Base-by-base conservation (phyloP, 2,888 invertebrate genomes). In the Nesidiocoris tenuis region DNA sequence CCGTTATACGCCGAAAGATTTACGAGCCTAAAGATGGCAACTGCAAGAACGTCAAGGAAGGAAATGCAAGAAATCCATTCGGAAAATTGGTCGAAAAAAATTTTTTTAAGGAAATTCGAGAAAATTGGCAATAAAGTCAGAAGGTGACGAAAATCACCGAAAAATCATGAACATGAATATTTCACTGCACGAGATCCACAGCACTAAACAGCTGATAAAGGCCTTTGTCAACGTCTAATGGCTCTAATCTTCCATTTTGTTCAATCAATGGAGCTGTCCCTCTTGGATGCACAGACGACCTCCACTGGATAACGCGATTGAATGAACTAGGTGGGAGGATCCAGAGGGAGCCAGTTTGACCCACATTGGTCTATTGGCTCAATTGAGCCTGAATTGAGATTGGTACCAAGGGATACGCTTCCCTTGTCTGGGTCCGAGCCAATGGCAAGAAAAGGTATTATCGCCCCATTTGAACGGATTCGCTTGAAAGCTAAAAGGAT, bases 301-400 rank as follows among this genome's bases (percentile, higher is more conserved):
- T 39, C 39, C 39, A 12, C 39, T 12, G 39, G 39, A 7, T 39
- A 12, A 39, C 3, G 39, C 39, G 39, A 12, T 12, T 39, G 12
- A 39, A 39, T 39, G 12, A 39, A 39, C 3, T n/a, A n/a, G n/a
- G n/a, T n/a, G 12, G 39, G 39, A 7, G 39, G 39, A 39, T 39
- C 39, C 39, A 39, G 39, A 39, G 39, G 39, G 39, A 39, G n/a
- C n/a, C n/a, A n/a, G 39, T 39, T 39, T 72, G 72, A 72, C 72
- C 72, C 72, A 72, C 72, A 72, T 72, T 39, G 72, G 72, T 72
- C 56, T 56, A 72, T 72, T 72, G 72, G 72, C 72, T 72, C 72
- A 72, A 72, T 72, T 72, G 72, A 16, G 54, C 9, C 63, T 39
- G 72, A 72, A 72, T 72, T 72, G 72, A 72, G 54, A 72, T 39